A percentile compares a stretch with the other conserved stretches of the same genome.
These are phyloP conservation scores for Leptinotarsa peninsularis DNA, from an alignment of 2,888 invertebrate genomes.

Conservation along the genomic window DNA sequence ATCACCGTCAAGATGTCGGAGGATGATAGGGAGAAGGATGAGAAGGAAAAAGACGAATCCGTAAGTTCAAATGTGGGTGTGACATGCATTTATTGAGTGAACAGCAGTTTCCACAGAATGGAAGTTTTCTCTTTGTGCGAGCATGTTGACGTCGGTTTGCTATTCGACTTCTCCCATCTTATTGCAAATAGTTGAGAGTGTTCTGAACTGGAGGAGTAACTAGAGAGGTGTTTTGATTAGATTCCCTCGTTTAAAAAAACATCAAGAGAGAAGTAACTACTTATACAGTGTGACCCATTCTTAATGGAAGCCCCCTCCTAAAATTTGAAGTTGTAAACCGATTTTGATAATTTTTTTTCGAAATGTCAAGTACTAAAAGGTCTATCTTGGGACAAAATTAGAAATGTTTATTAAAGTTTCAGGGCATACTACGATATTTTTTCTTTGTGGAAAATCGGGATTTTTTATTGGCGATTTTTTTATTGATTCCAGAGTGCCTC, in stretches of 20 bases:
- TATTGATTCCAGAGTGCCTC: no score
- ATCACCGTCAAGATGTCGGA: conserved; percentile 54
- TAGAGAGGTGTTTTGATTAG: neutral
- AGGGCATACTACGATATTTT: no score
- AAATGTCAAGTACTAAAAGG: no score
- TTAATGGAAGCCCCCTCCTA: no score
- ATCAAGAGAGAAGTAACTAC: no score
- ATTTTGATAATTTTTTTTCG: no score
- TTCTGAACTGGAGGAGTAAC: neutral
- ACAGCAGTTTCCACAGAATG: conserved; percentile 16
- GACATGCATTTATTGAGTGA: neutral
- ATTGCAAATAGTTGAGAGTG: neutral
- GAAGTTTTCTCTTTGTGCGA: neutral
- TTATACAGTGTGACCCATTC: no score
- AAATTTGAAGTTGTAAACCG: no score
- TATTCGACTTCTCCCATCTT: neutral
- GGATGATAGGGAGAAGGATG: conserved; percentile 46
- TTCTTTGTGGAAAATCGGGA: no score
- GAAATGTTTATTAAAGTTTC: no score
- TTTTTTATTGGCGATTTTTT: no score
- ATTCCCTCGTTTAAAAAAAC: neutral
- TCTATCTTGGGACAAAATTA: no score
- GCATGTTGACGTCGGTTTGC: neutral
- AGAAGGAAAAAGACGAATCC: conserved; percentile 47
- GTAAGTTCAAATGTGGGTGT: conserved; percentile 39